phyloP scores from a whole-genome alignment of 2,888 invertebrate genomes.

The Erebia aethiops region DNA sequence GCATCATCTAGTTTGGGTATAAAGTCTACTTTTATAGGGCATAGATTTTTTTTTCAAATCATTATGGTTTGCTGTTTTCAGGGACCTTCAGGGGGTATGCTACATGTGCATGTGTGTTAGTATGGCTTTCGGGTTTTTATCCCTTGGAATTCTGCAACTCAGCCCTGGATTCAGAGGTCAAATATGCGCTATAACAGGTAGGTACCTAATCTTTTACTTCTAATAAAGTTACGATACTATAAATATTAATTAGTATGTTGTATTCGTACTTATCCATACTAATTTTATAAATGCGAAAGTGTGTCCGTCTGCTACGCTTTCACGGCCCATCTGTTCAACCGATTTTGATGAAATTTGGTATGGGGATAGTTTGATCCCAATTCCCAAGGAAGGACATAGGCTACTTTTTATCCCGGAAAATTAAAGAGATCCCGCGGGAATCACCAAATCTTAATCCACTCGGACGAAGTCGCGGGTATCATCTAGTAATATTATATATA shows the following conservation, averaged over 20 bases:
- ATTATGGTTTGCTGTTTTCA: constrained; percentile 48
- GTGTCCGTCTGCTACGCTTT: too few species aligned
- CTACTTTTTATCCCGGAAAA: too few species aligned
- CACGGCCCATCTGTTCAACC: too few species aligned
- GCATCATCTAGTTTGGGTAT: too few species aligned
- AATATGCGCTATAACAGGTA: constrained; percentile 82
- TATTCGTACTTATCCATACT: not conserved
- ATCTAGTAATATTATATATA: not conserved
- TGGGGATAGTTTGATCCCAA: too few species aligned
- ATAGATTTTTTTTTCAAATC: constrained; percentile 50
- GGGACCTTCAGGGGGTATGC: constrained; percentile 85
- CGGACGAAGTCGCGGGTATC: too few species aligned
- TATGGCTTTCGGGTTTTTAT: constrained; percentile 82
- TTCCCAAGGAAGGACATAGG: too few species aligned
- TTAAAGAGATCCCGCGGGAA: too few species aligned
- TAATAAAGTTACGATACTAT: not conserved
- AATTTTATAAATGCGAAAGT: too few species aligned
- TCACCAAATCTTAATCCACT: too few species aligned
- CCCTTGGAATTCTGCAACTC: constrained; percentile 83
- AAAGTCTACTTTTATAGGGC: constrained; percentile 52
- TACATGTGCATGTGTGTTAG: constrained; percentile 84
- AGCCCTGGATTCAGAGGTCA: constrained; percentile 58
- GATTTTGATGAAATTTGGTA: too few species aligned
- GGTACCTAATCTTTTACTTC: constrained; percentile 38
- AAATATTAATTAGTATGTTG: not conserved